These are phyloP conservation scores for Resseliella maxima DNA, from an alignment of 2,888 invertebrate genomes.

Conservation along the genomic window DNA sequence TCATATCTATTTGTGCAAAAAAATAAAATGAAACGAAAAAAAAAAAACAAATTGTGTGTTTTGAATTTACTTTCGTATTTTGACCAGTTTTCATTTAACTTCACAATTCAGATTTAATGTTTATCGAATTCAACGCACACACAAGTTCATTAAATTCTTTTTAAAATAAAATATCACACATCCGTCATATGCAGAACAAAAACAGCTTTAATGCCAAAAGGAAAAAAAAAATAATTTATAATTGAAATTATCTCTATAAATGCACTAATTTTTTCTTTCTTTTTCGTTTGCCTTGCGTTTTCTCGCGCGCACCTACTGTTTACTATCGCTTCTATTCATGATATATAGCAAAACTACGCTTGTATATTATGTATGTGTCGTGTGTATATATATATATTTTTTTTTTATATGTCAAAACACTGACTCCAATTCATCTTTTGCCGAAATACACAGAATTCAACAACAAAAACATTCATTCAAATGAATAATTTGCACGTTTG, in stretches of 20 bases:
- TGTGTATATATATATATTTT: background rate
- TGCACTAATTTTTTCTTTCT: background rate
- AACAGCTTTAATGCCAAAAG: background rate
- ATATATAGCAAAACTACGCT: background rate
- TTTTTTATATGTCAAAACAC: constrained; percentile 38
- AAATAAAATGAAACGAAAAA: background rate
- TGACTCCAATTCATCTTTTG: background rate
- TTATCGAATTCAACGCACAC: background rate
- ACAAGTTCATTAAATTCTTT: background rate
- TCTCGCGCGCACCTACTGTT: constrained; percentile 48
- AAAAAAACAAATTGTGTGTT: background rate
- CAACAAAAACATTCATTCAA: background rate
- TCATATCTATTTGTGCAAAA: background rate
- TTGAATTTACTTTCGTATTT: background rate
- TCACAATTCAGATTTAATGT: background rate
- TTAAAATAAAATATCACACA: too few relatives aligned
- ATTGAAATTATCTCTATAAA: constrained; percentile 22
- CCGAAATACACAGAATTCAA: background rate
- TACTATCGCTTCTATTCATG: constrained; percentile 30
- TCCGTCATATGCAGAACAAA: background rate
- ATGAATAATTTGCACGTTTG: background rate
- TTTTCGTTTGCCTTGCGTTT: background rate
- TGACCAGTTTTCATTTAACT: background rate
- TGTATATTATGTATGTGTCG: constrained; percentile 48
- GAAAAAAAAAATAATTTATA: background rate